Percentiles rank a stretch among this genome's conserved stretches.
Conservation (phyloP, 1,140 invertebrate genomes). For the Plectrocnemia conspersa region DNA sequence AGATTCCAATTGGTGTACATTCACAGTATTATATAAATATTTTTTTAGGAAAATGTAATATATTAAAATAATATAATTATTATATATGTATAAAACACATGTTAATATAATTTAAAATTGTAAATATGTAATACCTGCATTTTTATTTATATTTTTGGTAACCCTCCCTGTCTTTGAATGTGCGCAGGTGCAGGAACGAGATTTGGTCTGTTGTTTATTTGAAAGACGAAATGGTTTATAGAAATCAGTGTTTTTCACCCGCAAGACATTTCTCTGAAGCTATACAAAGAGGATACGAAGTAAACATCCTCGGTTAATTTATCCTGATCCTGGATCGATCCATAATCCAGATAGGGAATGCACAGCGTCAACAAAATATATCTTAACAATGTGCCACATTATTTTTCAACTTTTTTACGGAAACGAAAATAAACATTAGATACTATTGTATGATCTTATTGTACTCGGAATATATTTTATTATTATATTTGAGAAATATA, state of each 20-base stretch:
- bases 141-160: background rate
- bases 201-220: conserved; percentile 20
- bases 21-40: conserved; percentile 4
- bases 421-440: too few relatives aligned
- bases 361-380: too few relatives aligned
- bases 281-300: conserved; percentile 17
- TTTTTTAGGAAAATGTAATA: background rate
- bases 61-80: background rate
- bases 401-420: too few relatives aligned
- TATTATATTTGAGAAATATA: too few relatives aligned
- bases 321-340: too few relatives aligned
- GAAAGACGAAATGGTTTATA: conserved; percentile 26
- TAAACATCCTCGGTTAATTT: conserved; percentile 18
- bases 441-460: too few relatives aligned
- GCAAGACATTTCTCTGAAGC: conserved; percentile 30
- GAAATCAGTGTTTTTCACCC: conserved; percentile 28
- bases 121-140: background rate
- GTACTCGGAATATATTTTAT: too few relatives aligned
- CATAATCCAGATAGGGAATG: too few relatives aligned
- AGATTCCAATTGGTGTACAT: too few relatives aligned
- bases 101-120: background rate
- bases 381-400: too few relatives aligned
- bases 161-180: background rate
- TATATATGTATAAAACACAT: background rate
- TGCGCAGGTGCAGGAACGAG: conserved; percentile 23